Evolutionary conservation across 2,888 invertebrate genomes (phyloP).

Genomic region (Monoplex corrugatus): DNA sequence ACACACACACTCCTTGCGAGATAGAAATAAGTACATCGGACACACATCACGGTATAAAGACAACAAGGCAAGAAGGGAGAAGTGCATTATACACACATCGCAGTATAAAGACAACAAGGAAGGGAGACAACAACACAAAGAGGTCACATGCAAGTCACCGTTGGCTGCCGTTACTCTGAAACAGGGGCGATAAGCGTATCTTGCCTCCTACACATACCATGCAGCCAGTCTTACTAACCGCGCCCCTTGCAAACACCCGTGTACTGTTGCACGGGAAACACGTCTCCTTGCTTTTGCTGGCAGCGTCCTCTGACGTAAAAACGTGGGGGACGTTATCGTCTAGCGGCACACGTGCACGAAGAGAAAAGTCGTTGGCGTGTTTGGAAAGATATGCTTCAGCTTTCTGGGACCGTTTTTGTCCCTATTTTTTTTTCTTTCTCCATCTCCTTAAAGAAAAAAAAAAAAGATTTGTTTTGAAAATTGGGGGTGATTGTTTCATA

Average conservation of each 20-base stretch:
- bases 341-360: neutral
- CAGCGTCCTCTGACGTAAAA: no score
- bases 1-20: no score
- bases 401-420: neutral
- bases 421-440: neutral
- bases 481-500: no score
- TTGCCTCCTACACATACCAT: neutral
- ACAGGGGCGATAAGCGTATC: neutral
- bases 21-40: no score
- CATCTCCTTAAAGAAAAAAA: no score
- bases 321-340: neutral
- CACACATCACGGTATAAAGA: no score
- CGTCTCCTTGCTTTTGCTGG: neutral
- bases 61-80: no score
- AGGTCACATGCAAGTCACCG: neutral
- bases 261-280: neutral
- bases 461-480: no score
- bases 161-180: neutral
- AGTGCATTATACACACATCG: no score
- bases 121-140: neutral
- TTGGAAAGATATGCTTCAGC: constrained; percentile 7
- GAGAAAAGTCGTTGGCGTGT: neutral
- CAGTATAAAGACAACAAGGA: neutral
- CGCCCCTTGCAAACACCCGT: neutral
- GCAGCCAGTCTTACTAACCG: neutral